Conservation (phyloP, 1,140 invertebrate genomes). For the Carposina sasakii region DNA sequence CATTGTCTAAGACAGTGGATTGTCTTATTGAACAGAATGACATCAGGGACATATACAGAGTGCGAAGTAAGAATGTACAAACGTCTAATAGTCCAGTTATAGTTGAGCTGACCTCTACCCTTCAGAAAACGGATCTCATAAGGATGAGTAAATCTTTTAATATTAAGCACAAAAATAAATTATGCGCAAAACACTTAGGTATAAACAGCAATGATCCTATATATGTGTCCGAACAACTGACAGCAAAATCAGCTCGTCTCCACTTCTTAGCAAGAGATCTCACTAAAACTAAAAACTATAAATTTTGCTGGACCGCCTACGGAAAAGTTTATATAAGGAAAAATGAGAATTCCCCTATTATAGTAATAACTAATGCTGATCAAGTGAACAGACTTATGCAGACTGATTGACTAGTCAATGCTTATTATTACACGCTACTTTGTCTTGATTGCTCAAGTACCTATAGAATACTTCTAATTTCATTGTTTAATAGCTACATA, state of each 20-base stretch:
- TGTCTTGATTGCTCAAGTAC: too few species aligned
- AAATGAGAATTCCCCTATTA: constrained; percentile 9
- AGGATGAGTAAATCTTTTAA: constrained; percentile 10
- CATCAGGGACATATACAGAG: constrained; percentile 16
- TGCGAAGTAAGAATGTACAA: constrained; percentile 2
- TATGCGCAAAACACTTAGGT: constrained; percentile 14
- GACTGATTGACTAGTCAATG: constrained; percentile 2
- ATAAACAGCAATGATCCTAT: constrained; percentile 1
- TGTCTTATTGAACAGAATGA: neutral
- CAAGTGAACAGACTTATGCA: constrained; percentile 9
- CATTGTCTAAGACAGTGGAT: constrained; percentile 8
- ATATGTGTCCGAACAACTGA: constrained; percentile 15
- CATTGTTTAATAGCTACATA: too few species aligned
- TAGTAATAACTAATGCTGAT: constrained; percentile 11
- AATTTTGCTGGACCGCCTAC: constrained; percentile 17
- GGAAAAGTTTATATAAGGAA: constrained; percentile 13
- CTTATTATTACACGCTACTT: too few species aligned
- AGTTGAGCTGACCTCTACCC: constrained; percentile 11
- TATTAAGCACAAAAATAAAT: constrained; percentile 9
- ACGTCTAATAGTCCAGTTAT: constrained; percentile 8
- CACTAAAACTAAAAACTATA: constrained; percentile 4
- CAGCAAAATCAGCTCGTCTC: constrained; percentile 12
- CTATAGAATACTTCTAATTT: too few species aligned
- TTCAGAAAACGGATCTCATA: constrained; percentile 11
- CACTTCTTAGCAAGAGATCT: constrained; percentile 13